Conservation (phyloP, 2,113 vertebrate genomes). For the Apus apus region DNA sequence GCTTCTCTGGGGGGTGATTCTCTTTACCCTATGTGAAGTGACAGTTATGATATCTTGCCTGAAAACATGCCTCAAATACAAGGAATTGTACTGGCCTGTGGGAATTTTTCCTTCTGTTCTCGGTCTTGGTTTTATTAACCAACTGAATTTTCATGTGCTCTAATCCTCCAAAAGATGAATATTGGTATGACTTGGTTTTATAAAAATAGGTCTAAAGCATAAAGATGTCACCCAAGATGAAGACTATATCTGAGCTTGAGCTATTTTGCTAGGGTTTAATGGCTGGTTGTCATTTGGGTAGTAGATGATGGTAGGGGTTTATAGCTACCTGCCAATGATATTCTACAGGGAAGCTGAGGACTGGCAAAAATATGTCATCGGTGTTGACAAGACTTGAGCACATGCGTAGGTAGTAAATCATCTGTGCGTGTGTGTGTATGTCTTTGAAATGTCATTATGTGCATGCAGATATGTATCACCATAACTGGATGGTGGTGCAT, state of each 20-base stretch:
- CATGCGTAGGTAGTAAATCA: not conserved
- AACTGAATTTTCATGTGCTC: not conserved
- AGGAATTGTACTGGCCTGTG: not conserved
- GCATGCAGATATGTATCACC: not conserved
- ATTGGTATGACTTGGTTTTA: not conserved
- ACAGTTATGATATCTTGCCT: not conserved
- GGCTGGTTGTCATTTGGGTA: not conserved
- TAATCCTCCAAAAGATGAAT: not conserved
- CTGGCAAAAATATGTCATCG: not conserved
- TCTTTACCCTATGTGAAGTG: not conserved
- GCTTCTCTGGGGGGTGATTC: not conserved
- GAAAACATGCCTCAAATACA: not conserved
- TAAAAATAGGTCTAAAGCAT: not conserved
- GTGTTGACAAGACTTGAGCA: not conserved
- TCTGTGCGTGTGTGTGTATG: not conserved
- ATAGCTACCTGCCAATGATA: not conserved
- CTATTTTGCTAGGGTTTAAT: not conserved
- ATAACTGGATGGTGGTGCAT: not conserved
- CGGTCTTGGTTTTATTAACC: not conserved
- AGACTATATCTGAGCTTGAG: not conserved
- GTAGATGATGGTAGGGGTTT: not conserved
- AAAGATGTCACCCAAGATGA: not conserved
- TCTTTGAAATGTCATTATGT: not conserved
- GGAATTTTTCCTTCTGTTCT: not conserved
- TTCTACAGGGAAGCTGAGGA: not conserved